Base-by-base conservation (phyloP, 2,797 vertebrate genomes). In the Helarctos malayanus region DNA sequence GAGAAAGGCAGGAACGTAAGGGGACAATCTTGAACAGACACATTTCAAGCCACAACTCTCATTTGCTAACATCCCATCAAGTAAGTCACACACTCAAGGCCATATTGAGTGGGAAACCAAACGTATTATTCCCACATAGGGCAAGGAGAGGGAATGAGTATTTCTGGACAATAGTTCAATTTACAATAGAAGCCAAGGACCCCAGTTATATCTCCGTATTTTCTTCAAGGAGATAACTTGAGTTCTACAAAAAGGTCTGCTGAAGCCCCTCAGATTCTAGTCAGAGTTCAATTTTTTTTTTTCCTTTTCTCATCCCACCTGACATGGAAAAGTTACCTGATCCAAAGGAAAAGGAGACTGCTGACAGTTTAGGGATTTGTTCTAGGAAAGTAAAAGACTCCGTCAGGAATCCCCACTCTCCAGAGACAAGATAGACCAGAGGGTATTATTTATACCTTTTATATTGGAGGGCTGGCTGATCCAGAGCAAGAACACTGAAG, bases 221-320 rank as follows among this genome's bases (percentile, higher is more conserved):
- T 93, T 97, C 54, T 83, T 86, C 14, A 93, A 45, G 35, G 52
- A 92, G 11, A 38, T 68, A 54, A 73, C 52, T 11, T 83, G 52
- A 59, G 1, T 1, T 78, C 57, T 16, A 84, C 35, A 89, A 35
- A 94, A 92, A 69, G 13, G 27, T 59, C 93, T 85, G 38, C 15
- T 88, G 16, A n/a, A n/a, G 21, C 9, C 27, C 15, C 23, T 56
- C 15, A 63, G 12, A 78, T 79, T 63, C 52, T 82, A 56, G 4
- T 57, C 47, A 61, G 18, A 96, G 12, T 59, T 83, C 38, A 29
- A 56, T 14, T 61, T 65, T 65, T 68, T 68, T 68, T n/a, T 35
- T 65, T 65, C 35, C 41, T 21, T 82, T 25, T 57, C 57, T 79
- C 18, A 63, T 45, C n/a, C 32, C 6, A 13, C 23, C 18, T 5